Percentiles rank a stretch among this genome's conserved stretches.
These are phyloP conservation scores for Cheilosia vernalis DNA, from an alignment of 2,888 invertebrate species.

Conservation along the genomic window DNA sequence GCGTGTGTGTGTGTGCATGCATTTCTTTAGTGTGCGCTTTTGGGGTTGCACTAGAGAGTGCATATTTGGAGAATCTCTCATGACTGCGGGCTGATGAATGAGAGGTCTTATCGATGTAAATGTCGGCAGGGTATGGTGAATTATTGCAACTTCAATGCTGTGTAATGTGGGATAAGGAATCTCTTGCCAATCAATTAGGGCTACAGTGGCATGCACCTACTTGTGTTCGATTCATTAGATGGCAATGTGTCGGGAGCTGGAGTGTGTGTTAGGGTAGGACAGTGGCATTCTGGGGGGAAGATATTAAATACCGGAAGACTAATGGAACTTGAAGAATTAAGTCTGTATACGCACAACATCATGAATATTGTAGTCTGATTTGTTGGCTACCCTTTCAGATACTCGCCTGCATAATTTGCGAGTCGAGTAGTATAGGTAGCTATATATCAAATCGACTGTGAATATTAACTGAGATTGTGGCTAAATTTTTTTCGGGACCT, in stretches of 20 bases:
- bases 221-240: slow-evolving; percentile 57
- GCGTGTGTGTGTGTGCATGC: slow-evolving; percentile 8
- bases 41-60: neutral
- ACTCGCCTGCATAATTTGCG: too few relatives aligned
- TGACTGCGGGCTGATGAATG: slow-evolving; percentile 47
- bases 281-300: too few relatives aligned
- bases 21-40: neutral
- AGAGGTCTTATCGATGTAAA: slow-evolving; percentile 65
- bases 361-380: too few relatives aligned
- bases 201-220: slow-evolving; percentile 29
- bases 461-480: too few relatives aligned
- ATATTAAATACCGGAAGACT: too few relatives aligned
- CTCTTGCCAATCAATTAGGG: slow-evolving; percentile 42
- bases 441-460: too few relatives aligned
- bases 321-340: too few relatives aligned
- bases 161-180: slow-evolving; percentile 41
- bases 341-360: too few relatives aligned
- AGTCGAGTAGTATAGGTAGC: too few relatives aligned
- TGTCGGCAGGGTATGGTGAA: slow-evolving; percentile 52
- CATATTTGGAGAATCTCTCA: slow-evolving; percentile 16
- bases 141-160: slow-evolving; percentile 56
- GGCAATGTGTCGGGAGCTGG: neutral
- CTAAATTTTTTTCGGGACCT: too few relatives aligned
- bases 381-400: too few relatives aligned
- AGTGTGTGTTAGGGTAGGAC: neutral